Percentiles rank a stretch among this genome's conserved stretches.
These are phyloP conservation scores for Fundulus diaphanus DNA, from an alignment of 2,797 vertebrate species.

Conservation along the genomic window DNA sequence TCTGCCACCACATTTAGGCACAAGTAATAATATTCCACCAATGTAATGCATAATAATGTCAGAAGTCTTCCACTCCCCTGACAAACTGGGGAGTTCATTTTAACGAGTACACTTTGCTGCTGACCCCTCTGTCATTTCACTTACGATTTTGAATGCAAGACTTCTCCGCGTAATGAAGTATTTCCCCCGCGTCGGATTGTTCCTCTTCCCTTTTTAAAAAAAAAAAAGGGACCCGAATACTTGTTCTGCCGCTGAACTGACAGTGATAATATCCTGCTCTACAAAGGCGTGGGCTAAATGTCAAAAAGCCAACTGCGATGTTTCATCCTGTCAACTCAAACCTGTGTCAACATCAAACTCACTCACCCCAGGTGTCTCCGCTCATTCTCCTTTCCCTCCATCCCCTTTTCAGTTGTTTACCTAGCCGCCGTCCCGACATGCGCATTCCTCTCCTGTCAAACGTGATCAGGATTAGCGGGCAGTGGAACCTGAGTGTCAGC, in stretches of 20 bases:
- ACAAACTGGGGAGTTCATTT: conserved; percentile 6
- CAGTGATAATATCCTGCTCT: conserved; percentile 14
- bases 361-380: conserved; percentile 61
- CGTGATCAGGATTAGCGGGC: conserved; percentile 68
- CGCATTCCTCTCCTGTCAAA: conserved; percentile 73
- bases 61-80: background rate
- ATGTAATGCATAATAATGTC: conserved; percentile 13
- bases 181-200: background rate
- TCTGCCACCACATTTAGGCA: background rate
- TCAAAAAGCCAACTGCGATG: conserved; percentile 61
- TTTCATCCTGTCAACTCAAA: conserved; percentile 59
- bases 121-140: background rate
- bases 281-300: conserved; percentile 36
- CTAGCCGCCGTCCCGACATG: conserved; percentile 52
- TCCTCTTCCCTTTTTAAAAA: background rate
- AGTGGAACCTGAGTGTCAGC: conserved; percentile 61
- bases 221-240: background rate
- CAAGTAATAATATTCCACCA: conserved; percentile 6
- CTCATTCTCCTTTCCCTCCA: conserved; percentile 40
- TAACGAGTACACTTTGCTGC: conserved; percentile 1
- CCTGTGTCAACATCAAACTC: conserved; percentile 63
- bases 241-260: background rate
- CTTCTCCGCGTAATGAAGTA: background rate
- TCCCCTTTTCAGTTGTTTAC: conserved; percentile 64
- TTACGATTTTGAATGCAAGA: conserved; percentile 1